phyloP scores from a whole-genome alignment of 1,140 invertebrate species.

The Elysia chlorotica region DNA sequence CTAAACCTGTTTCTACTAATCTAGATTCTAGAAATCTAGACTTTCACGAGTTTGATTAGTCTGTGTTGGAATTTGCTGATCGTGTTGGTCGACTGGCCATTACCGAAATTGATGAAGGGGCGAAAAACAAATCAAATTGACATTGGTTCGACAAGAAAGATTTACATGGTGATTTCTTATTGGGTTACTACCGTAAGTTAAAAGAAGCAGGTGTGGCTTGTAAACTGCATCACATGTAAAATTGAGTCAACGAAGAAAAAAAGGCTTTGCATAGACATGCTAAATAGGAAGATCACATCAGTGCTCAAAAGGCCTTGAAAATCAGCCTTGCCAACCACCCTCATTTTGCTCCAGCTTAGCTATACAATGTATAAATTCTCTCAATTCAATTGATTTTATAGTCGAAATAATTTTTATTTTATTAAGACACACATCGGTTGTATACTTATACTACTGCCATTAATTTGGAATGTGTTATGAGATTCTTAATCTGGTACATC shows the following conservation, averaged over 20 bases:
- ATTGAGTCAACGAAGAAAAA: not conserved
- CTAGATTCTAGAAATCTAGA: no score
- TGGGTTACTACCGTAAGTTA: not conserved
- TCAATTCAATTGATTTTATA: not conserved
- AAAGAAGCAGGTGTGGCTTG: not conserved
- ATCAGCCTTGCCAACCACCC: not conserved
- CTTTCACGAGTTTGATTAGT: no score
- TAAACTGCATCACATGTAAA: not conserved
- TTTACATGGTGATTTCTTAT: no score
- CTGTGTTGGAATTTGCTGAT: no score
- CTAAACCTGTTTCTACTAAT: not conserved
- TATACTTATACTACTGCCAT: no score
- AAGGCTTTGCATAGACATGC: not conserved
- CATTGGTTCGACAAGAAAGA: no score
- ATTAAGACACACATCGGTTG: no score
- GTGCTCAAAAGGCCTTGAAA: not conserved
- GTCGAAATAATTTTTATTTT: not conserved
- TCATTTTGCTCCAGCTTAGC: not conserved
- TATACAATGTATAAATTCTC: not conserved
- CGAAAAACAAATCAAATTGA: no score
- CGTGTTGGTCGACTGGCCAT: no score
- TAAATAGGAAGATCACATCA: not conserved
- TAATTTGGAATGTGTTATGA: no score
- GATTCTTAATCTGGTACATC: no score
- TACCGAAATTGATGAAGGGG: no score